phyloP scores from a whole-genome alignment of 1,140 invertebrate genomes.

The Drosophila sp. region DNA sequence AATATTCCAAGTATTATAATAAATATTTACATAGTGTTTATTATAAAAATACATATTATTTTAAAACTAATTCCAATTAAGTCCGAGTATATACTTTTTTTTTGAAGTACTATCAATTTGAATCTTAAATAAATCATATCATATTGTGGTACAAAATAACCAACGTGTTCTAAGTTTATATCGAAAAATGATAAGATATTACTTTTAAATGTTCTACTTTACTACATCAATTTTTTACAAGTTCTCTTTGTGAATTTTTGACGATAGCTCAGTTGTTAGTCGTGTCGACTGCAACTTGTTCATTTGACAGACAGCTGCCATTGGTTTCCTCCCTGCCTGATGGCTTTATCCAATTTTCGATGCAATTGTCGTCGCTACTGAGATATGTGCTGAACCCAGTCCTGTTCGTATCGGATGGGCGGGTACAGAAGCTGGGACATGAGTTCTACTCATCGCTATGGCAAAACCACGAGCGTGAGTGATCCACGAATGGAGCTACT shows the following conservation, averaged over 20 bases:
- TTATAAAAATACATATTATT: too few species aligned
- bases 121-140: too few species aligned
- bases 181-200: too few species aligned
- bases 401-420: conserved; percentile 2
- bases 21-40: too few species aligned
- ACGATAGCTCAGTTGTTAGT: conserved; percentile 18
- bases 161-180: too few species aligned
- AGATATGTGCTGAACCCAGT: conserved; percentile 33
- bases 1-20: too few species aligned
- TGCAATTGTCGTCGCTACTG: conserved; percentile 75
- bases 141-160: too few species aligned
- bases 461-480: conserved; percentile 36
- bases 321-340: conserved; percentile 57
- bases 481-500: conserved; percentile 40
- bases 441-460: conserved; percentile 24
- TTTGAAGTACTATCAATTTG: too few species aligned
- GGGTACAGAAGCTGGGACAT: conserved; percentile 5
- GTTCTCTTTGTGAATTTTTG: background rate
- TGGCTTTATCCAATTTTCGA: conserved; percentile 76
- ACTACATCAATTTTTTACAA: background rate
- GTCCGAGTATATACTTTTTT: too few species aligned
- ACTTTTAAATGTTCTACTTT: too few species aligned
- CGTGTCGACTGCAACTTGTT: background rate
- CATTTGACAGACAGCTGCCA: conserved; percentile 36
- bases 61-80: too few species aligned